Conservation (phyloP, 2,113 vertebrate species). For the Globicephala melas region DNA sequence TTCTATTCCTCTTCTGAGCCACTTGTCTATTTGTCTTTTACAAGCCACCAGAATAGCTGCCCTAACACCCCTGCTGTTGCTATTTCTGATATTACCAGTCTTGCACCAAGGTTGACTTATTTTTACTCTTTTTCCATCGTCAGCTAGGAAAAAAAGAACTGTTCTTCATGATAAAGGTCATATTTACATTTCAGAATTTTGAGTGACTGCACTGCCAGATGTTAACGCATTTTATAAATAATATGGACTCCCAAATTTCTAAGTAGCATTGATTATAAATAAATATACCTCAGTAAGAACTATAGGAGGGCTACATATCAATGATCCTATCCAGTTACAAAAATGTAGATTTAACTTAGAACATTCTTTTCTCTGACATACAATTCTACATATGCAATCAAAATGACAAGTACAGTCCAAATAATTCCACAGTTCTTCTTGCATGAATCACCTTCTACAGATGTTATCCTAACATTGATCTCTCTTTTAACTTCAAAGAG, state of each 20-base stretch:
- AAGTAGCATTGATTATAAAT: not conserved
- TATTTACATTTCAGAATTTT: constrained; percentile 30
- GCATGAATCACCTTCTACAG: not conserved
- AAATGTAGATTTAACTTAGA: not conserved
- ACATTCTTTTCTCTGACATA: not conserved
- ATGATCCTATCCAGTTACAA: not conserved
- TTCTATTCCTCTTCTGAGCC: not conserved
- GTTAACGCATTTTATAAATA: not conserved
- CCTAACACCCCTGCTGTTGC: not conserved
- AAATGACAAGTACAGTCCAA: not conserved
- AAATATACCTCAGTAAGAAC: not conserved
- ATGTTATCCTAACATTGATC: not conserved
- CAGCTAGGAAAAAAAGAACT: not conserved
- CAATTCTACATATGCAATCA: not conserved
- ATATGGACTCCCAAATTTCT: not conserved
- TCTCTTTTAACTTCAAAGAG: not conserved
- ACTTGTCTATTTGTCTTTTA: constrained; percentile 9
- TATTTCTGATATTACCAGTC: not conserved
- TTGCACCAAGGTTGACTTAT: not conserved
- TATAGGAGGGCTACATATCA: not conserved
- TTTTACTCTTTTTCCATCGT: not conserved
- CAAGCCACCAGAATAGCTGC: not conserved
- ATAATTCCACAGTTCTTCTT: not conserved
- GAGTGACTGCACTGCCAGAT: not conserved
- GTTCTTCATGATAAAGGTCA: constrained; percentile 25